phyloP scores from a whole-genome alignment of 2,888 invertebrate genomes.

The Hypselothyrea guttata region DNA sequence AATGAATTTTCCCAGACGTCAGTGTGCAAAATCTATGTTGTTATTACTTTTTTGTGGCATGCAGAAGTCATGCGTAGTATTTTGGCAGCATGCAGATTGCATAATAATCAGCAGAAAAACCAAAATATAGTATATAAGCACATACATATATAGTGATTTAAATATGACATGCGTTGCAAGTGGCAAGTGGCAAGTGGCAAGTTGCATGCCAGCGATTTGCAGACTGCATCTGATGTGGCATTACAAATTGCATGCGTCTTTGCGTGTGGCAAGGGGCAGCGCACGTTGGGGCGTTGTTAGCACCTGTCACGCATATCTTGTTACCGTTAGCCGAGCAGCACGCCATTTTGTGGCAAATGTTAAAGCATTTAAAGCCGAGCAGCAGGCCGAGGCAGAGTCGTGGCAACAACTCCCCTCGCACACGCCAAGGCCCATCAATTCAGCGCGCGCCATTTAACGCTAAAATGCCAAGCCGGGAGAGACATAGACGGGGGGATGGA shows the following conservation, averaged over 20 bases:
- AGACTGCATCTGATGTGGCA: no score
- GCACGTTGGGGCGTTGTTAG: slow-evolving; percentile 35
- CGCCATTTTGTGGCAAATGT: slow-evolving; percentile 51
- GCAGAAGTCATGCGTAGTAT: slow-evolving; percentile 19
- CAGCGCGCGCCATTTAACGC: slow-evolving; percentile 71
- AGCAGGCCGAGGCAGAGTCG: no score
- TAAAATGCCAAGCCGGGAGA: slow-evolving; percentile 65
- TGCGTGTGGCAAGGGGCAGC: slow-evolving; percentile 2
- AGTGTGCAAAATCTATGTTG: slow-evolving; percentile 13
- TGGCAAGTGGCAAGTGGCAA: slow-evolving; percentile 11
- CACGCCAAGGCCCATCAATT: slow-evolving; percentile 64
- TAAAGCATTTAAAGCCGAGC: slow-evolving; percentile 47
- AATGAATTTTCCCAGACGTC: slow-evolving; percentile 33
- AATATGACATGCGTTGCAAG: slow-evolving; percentile 38
- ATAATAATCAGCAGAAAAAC: no score
- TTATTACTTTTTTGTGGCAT: slow-evolving; percentile 13
- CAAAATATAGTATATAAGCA: no score
- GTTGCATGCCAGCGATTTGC: slow-evolving; percentile 6
- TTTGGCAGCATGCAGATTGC: background rate
- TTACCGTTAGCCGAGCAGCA: slow-evolving; percentile 32
- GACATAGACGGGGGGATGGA: slow-evolving; percentile 19
- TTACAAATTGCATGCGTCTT: slow-evolving; percentile 4
- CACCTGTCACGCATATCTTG: slow-evolving; percentile 65
- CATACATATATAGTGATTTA: slow-evolving; percentile 16
- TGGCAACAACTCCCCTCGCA: no score